Percentiles rank a stretch among this genome's conserved stretches.
Evolutionary conservation across 2,888 invertebrate species (phyloP).

Genomic region (Apotomis betuletana): DNA sequence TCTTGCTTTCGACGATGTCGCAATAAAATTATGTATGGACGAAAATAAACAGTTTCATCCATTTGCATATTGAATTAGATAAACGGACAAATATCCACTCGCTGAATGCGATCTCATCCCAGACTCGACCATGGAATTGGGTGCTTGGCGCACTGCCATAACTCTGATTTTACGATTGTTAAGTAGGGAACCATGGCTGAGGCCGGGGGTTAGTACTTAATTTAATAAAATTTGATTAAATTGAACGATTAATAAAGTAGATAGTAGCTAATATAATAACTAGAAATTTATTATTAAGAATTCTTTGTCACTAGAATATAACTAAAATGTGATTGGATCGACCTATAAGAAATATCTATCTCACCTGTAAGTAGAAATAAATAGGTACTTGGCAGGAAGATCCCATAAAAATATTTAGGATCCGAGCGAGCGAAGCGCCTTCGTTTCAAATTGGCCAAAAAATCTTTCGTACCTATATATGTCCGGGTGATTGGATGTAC

Average conservation of each 20-base stretch:
- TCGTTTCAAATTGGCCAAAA: too few species aligned
- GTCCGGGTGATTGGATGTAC: too few species aligned
- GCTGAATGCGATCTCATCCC: slow-evolving; percentile 31
- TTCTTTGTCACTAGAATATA: too few species aligned
- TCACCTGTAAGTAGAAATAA: too few species aligned
- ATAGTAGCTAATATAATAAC: background rate
- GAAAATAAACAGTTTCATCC: slow-evolving; percentile 4
- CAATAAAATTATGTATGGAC: background rate
- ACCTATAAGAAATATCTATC: too few species aligned
- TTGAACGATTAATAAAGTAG: background rate
- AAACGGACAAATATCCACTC: slow-evolving; percentile 34
- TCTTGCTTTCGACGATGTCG: background rate
- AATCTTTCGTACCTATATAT: too few species aligned
- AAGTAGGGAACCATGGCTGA: slow-evolving; percentile 22
- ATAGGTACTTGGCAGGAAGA: too few species aligned
- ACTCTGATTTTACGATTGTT: slow-evolving; percentile 9
- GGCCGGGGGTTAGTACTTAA: slow-evolving; percentile 8
- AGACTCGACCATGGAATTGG: slow-evolving; percentile 27
- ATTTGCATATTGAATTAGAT: slow-evolving; percentile 37
- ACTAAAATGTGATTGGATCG: too few species aligned
- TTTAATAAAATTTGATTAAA: slow-evolving; percentile 25
- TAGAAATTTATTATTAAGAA: too few species aligned
- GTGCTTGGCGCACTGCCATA: slow-evolving; percentile 32
- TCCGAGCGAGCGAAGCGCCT: too few species aligned
- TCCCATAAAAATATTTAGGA: too few species aligned